These are phyloP conservation scores for Drosophila vallismaia DNA, from an alignment of 2,888 invertebrate genomes.

Conservation along the genomic window DNA sequence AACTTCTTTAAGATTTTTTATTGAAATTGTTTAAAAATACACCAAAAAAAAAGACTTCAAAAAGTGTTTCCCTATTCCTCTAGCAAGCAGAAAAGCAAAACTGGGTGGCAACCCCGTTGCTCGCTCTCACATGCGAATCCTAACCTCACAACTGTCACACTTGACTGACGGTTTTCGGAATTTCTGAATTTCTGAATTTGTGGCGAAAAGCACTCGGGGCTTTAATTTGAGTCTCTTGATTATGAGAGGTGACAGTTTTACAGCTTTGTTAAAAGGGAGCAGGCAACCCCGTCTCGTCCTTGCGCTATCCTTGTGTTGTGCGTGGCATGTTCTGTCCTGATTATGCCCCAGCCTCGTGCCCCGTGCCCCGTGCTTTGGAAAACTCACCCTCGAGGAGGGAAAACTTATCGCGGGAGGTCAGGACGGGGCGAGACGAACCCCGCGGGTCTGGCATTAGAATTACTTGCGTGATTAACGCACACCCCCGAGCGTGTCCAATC, in stretches of 20 bases:
- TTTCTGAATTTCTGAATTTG: slow-evolving; percentile 8
- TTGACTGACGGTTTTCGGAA: slow-evolving; percentile 14
- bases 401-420: slow-evolving; percentile 58
- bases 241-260: slow-evolving; percentile 80
- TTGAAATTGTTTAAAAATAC: too few species aligned
- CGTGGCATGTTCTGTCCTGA: slow-evolving; percentile 69
- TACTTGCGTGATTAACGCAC: slow-evolving; percentile 76
- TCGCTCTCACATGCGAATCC: neutral
- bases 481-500: slow-evolving; percentile 58
- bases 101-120: too few species aligned
- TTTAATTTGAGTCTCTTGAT: slow-evolving; percentile 41
- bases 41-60: too few species aligned
- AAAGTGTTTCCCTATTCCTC: too few species aligned
- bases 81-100: too few species aligned
- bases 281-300: neutral
- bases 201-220: slow-evolving; percentile 8
- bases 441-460: slow-evolving; percentile 61
- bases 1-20: too few species aligned
- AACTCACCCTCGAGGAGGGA: slow-evolving; percentile 58
- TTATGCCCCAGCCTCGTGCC: slow-evolving; percentile 73
- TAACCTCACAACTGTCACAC: slow-evolving; percentile 1
- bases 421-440: slow-evolving; percentile 3
- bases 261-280: slow-evolving; percentile 79
- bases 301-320: slow-evolving; percentile 56
- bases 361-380: slow-evolving; percentile 55